phyloP scores from a whole-genome alignment of 23 tunicate species.

The Halocynthia aurantium region DNA sequence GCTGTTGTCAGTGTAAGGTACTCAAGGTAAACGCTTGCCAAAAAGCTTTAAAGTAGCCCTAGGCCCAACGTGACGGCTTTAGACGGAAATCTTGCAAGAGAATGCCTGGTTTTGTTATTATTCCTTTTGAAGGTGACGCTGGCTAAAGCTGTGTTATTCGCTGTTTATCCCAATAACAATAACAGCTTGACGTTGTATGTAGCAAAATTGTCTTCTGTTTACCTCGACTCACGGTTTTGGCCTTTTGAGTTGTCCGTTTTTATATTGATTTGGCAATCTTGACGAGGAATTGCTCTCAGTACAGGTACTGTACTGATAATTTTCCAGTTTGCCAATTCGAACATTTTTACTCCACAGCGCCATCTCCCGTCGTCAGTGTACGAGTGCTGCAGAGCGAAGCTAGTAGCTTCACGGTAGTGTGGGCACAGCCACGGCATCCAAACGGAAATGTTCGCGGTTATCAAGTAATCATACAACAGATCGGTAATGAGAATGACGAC shows the following conservation, averaged over 20 bases:
- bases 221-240: too few species aligned
- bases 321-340: not conserved
- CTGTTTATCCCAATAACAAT: too few species aligned
- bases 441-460: constrained; percentile 42
- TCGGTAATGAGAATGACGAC: not conserved
- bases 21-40: too few species aligned
- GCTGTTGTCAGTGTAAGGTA: too few species aligned
- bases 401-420: constrained; percentile 15
- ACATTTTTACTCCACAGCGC: not conserved
- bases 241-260: not conserved
- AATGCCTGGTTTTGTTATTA: too few species aligned
- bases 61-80: too few species aligned
- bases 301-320: not conserved
- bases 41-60: too few species aligned
- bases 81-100: too few species aligned
- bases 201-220: too few species aligned
- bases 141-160: too few species aligned
- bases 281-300: not conserved
- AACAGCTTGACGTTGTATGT: too few species aligned
- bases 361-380: constrained; percentile 11
- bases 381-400: not conserved
- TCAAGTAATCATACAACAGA: constrained; percentile 17
- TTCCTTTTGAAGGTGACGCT: too few species aligned
- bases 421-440: constrained; percentile 27
- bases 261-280: not conserved